Conservation (phyloP, 2,113 vertebrate genomes). For the Merops nubicus region DNA sequence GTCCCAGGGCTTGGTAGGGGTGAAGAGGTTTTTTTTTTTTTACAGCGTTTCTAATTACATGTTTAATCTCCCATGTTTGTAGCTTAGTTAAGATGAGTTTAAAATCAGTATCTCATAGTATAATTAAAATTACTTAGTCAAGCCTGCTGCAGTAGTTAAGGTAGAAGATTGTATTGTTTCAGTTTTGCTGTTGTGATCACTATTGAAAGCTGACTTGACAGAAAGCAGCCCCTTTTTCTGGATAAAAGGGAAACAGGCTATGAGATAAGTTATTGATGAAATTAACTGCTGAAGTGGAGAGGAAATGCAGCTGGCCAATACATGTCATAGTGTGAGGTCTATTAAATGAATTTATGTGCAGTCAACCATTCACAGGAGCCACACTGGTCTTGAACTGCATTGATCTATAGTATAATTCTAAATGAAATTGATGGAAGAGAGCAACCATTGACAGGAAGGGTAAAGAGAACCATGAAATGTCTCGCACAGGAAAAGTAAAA, state of each 20-base stretch:
- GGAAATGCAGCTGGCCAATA: constrained; percentile 75
- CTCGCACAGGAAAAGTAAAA: constrained; percentile 85
- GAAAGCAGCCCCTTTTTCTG: constrained; percentile 54
- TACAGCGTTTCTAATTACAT: not conserved
- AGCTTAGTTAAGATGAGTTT: not conserved
- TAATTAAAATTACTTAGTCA: not conserved
- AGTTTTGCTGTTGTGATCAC: constrained; percentile 52
- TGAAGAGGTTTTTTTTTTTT: not conserved
- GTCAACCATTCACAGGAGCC: constrained; percentile 72
- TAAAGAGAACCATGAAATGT: constrained; percentile 87
- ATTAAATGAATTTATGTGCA: constrained; percentile 76
- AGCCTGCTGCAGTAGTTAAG: not conserved
- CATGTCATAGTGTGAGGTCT: constrained; percentile 72
- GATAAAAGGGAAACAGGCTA: constrained; percentile 66
- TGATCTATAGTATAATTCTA: constrained; percentile 91
- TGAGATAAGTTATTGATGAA: constrained; percentile 78
- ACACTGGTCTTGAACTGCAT: constrained; percentile 88
- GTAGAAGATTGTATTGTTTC: constrained; percentile 26
- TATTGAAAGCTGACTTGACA: constrained; percentile 71
- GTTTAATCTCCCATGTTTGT: not conserved
- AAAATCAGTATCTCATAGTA: not conserved
- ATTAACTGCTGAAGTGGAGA: constrained; percentile 78
- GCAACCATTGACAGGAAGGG: constrained; percentile 88
- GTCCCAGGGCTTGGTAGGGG: not conserved
- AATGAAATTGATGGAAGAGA: constrained; percentile 92